Evolutionary conservation across 2,797 vertebrate genomes (phyloP).

Genomic region (Sebastes hubbsi): DNA sequence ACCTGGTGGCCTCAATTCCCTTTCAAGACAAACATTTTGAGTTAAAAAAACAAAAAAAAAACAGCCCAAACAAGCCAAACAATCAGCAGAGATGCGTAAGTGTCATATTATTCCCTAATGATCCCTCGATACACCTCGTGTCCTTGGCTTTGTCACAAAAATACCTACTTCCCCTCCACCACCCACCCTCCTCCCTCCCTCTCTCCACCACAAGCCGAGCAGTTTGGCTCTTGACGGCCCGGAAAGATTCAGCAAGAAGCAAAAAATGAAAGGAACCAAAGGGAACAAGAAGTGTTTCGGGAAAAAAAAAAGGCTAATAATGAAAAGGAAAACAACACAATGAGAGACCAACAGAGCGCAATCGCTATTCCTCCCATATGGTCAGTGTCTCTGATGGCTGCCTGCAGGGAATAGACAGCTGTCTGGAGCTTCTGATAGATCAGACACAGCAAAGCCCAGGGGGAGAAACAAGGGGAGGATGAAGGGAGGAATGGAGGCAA

Average conservation of each 20-base stretch:
- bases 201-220: not conserved
- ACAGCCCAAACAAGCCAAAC: slow-evolving; percentile 4
- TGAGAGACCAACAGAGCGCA: slow-evolving; percentile 18
- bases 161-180: not conserved
- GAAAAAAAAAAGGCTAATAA: not conserved
- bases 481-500: slow-evolving; percentile 1
- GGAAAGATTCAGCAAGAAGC: not conserved
- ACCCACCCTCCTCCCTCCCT: no score
- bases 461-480: slow-evolving; percentile 25
- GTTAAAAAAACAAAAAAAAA: not conserved
- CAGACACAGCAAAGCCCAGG: slow-evolving; percentile 57
- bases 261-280: slow-evolving; percentile 26
- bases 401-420: slow-evolving; percentile 73
- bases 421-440: slow-evolving; percentile 67
- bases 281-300: not conserved
- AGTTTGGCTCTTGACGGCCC: not conserved
- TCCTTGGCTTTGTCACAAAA: slow-evolving; percentile 28
- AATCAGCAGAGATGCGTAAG: slow-evolving; percentile 1
- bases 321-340: slow-evolving; percentile 35
- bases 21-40: slow-evolving; percentile 20
- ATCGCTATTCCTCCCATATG: slow-evolving; percentile 66
- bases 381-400: slow-evolving; percentile 60
- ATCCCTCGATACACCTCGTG: not conserved
- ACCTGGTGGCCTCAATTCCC: slow-evolving; percentile 38
- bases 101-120: slow-evolving; percentile 36